Base-by-base conservation (phyloP, 1,140 invertebrate species). In the Macrobrachium rosenbergii region DNA sequence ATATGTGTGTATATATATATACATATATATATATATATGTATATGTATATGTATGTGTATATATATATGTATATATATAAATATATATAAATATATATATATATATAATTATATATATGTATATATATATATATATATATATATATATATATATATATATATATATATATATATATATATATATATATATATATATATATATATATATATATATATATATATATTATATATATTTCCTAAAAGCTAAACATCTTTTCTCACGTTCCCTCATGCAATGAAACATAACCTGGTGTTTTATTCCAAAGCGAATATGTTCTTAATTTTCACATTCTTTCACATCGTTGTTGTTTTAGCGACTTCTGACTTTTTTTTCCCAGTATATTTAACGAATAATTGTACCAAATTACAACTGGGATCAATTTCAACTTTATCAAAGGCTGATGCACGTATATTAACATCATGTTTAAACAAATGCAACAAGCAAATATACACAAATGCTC, bases 121-220 rank as follows among this genome's bases (percentile, higher is more conserved):
- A 69, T 69, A 69, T 69, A 69, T 69, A 69, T 69, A 69, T 69
- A 69, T n/a, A n/a, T 69, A n/a, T 69, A 69, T 69, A 69, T 69
- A 69, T n/a, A 69, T 69, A 69, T 69, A 69, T 69, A 69, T 69
- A 69, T 69, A 69, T 69, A 69, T 69, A 69, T 69, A 69, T 69
- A 69, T 69, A 69, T 69, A 69, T 69, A 69, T 69, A 69, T 69
- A 69, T 69, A 69, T 69, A 69, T 69, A 69, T 69, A 69, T 69
- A 69, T 19, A 69, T 69, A 69, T 69, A 69, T 69, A 69, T 69
- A 69, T 69, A 69, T 69, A 69, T 69, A 69, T 69, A 69, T 69
- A 69, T 69, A 69, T 69, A 69, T 69, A 69, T 69, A 69, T 19
- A n/a, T 69, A n/a, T n/a, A 69, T 69, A n/a, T 69, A n/a, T 69